Evolutionary conservation across 2,113 vertebrate species (phyloP).

Genomic region (Circaetus gallicus): DNA sequence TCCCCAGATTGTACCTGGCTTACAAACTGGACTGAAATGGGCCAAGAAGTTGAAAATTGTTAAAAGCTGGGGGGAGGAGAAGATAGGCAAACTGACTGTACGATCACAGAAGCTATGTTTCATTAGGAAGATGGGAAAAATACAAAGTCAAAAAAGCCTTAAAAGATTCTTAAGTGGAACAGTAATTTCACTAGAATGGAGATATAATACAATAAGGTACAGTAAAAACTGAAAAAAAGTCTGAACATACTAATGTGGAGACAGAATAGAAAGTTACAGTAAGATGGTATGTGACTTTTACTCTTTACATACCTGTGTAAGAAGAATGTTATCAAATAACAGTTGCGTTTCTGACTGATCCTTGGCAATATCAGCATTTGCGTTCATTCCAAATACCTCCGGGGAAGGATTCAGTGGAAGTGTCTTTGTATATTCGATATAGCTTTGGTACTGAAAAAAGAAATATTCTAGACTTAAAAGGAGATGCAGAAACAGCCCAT

Average conservation of each 20-base stretch:
- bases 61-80: background rate
- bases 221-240: background rate
- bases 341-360: conserved; percentile 86
- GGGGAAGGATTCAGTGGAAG: conserved; percentile 83
- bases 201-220: background rate
- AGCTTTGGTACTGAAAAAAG: conserved; percentile 76
- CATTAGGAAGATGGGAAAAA: background rate
- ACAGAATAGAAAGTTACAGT: background rate
- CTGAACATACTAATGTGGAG: background rate
- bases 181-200: background rate
- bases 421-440: conserved; percentile 82
- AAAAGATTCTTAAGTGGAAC: background rate
- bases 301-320: conserved; percentile 77
- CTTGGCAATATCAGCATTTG: conserved; percentile 86
- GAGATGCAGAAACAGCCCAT: background rate
- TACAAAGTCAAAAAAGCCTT: background rate
- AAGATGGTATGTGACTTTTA: background rate
- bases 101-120: background rate
- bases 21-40: background rate
- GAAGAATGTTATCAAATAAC: conserved; percentile 84
- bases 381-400: conserved; percentile 86
- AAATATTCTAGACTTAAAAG: background rate
- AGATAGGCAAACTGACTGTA: background rate
- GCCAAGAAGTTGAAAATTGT: background rate
- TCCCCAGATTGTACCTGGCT: background rate